A percentile compares a stretch with the other conserved stretches of the same genome.
Evolutionary conservation across 1,140 invertebrate genomes (phyloP).

Genomic region (Philopotamus ludificatus): DNA sequence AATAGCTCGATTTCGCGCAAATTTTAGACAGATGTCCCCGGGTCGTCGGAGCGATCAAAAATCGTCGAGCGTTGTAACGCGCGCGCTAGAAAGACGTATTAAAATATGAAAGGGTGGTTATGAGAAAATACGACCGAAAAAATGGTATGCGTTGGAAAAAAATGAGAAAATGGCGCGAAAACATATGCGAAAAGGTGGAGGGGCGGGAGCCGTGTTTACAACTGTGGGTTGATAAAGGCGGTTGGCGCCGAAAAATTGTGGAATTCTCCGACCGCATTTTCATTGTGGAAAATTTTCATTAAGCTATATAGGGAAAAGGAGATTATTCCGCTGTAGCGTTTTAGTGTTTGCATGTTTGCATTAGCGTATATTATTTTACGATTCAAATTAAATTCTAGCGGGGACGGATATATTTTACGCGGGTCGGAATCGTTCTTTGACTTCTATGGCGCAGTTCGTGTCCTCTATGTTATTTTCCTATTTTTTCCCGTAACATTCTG

Average conservation of each 20-base stretch:
- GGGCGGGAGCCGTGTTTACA: constrained; percentile 7
- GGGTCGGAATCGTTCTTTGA: too few species aligned
- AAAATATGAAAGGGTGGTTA: constrained; percentile 24
- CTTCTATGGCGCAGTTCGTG: too few species aligned
- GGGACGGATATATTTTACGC: background rate
- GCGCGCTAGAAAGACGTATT: constrained; percentile 12
- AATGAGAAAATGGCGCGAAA: constrained; percentile 24
- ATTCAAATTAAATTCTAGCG: too few species aligned
- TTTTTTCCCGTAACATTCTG: too few species aligned
- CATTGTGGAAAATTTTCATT: constrained; percentile 17
- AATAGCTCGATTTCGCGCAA: background rate
- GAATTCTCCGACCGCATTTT: constrained; percentile 3
- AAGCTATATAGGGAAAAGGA: background rate
- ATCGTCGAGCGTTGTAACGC: constrained; percentile 6
- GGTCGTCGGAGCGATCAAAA: background rate
- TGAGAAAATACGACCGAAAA: constrained; percentile 13
- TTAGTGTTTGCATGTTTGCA: background rate
- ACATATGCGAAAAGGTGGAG: background rate
- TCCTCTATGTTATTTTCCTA: too few species aligned
- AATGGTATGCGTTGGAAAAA: constrained; percentile 3
- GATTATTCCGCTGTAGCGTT: too few species aligned
- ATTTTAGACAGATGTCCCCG: constrained; percentile 12
- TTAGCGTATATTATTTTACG: background rate
- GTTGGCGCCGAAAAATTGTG: constrained; percentile 10
- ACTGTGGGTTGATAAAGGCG: background rate